A percentile compares a stretch with the other conserved stretches of the same genome.
These are phyloP conservation scores for Catharus bicknelli DNA, from an alignment of 2,113 vertebrate species.

Conservation along the genomic window DNA sequence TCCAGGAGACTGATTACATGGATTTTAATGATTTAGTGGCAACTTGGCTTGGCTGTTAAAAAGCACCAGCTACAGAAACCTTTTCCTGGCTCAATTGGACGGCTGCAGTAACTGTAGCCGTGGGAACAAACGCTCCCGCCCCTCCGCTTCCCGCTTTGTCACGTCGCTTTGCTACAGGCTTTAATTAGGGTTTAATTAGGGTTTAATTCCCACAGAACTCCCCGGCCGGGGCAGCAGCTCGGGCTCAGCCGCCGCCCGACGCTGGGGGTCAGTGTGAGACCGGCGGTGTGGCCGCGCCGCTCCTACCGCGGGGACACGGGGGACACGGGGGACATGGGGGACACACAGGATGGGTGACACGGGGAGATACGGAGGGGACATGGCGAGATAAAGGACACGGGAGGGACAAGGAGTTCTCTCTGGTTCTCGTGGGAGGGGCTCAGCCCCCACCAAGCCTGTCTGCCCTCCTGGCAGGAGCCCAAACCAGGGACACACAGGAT, in stretches of 20 bases:
- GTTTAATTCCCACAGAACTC: background rate
- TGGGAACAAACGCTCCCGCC: background rate
- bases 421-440: background rate
- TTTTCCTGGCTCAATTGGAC: background rate
- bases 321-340: background rate
- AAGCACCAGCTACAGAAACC: background rate
- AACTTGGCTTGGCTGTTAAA: background rate
- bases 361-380: background rate
- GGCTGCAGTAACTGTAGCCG: background rate
- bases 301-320: background rate
- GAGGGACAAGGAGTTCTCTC: background rate
- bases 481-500: no score
- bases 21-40: background rate
- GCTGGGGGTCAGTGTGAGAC: conserved; percentile 70
- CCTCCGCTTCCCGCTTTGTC: background rate
- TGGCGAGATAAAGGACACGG: background rate
- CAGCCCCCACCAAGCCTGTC: background rate
- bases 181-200: background rate
- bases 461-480: background rate
- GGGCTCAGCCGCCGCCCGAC: background rate
- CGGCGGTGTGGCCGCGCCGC: background rate
- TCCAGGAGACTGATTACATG: background rate
- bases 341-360: background rate
- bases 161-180: background rate
- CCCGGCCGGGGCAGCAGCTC: background rate